A percentile compares a stretch with the other conserved stretches of the same genome.
Evolutionary conservation across 1,140 invertebrate genomes (phyloP).

Genomic region (Philaenus spumarius): DNA sequence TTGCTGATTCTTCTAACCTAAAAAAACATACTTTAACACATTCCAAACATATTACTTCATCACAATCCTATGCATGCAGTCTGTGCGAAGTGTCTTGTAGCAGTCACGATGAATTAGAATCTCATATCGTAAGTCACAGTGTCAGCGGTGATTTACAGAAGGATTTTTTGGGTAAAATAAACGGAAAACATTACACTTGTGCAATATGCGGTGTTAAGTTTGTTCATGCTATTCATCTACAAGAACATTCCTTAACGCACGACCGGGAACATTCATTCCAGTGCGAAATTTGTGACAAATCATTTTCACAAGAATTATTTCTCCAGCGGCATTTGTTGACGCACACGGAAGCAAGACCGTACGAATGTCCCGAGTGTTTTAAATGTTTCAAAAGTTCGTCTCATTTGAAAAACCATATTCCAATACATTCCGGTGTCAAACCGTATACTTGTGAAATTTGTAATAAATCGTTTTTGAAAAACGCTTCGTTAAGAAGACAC

Average conservation of each 20-base stretch:
- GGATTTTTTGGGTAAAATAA: conserved; percentile 4
- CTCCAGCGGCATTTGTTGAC: conserved; percentile 65
- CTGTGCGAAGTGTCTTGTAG: conserved; percentile 12
- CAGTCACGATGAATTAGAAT: conserved; percentile 24
- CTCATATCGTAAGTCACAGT: conserved; percentile 16
- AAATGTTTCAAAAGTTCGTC: conserved; percentile 29
- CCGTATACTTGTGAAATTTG: conserved; percentile 45
- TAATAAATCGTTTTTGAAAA: conserved; percentile 46
- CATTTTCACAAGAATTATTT: conserved; percentile 27
- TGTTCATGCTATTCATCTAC: conserved; percentile 29
- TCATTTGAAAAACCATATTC: conserved; percentile 31
- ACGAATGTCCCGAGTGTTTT: conserved; percentile 46
- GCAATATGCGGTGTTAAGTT: conserved; percentile 34
- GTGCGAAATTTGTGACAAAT: conserved; percentile 41
- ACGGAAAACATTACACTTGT: conserved; percentile 29
- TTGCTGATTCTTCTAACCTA: conserved; percentile 29
- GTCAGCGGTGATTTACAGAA: not conserved
- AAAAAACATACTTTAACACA: conserved; percentile 29
- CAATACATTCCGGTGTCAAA: conserved; percentile 39
- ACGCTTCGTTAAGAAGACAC: conserved; percentile 37
- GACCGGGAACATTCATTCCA: conserved; percentile 43
- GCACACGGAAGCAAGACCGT: conserved; percentile 61
- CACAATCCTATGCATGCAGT: conserved; percentile 1
- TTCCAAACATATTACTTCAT: conserved; percentile 16
- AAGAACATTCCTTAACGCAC: conserved; percentile 33